These are phyloP conservation scores for Lepisosteus oculatus DNA, from an alignment of 2,113 vertebrate species.

Conservation along the genomic window DNA sequence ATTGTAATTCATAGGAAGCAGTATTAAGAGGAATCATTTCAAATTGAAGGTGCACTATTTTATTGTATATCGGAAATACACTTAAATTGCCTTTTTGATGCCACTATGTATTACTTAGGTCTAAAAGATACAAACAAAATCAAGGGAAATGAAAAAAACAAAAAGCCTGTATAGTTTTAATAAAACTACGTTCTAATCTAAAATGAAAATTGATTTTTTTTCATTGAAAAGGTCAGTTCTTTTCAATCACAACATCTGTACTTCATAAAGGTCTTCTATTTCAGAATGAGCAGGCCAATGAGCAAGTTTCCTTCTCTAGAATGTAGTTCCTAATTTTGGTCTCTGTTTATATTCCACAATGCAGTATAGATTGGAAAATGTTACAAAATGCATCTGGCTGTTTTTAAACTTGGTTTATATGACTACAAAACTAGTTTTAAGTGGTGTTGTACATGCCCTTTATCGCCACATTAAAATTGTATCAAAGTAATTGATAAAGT, in stretches of 20 bases:
- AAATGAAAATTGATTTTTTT: not conserved
- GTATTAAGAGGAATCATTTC: not conserved
- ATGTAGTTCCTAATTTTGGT: too few species aligned
- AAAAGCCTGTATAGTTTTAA: not conserved
- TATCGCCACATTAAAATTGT: too few species aligned
- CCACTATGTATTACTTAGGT: not conserved
- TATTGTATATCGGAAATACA: not conserved
- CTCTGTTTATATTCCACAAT: too few species aligned
- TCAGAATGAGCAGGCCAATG: not conserved
- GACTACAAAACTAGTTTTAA: too few species aligned
- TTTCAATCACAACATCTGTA: not conserved
- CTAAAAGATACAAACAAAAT: too few species aligned
- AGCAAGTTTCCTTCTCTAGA: too few species aligned
- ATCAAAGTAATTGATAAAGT: too few species aligned
- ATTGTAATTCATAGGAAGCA: too few species aligned
- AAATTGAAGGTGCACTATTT: not conserved
- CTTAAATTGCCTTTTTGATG: not conserved
- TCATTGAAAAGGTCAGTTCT: not conserved
- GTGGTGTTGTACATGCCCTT: too few species aligned
- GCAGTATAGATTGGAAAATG: too few species aligned
- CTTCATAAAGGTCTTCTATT: slow-evolving; percentile 2
- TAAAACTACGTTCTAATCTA: not conserved
- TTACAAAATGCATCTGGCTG: too few species aligned
- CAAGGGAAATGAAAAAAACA: not conserved
- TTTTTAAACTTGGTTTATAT: too few species aligned